phyloP scores from a whole-genome alignment of 2,888 invertebrate genomes.

The Odiellus spinosus region DNA sequence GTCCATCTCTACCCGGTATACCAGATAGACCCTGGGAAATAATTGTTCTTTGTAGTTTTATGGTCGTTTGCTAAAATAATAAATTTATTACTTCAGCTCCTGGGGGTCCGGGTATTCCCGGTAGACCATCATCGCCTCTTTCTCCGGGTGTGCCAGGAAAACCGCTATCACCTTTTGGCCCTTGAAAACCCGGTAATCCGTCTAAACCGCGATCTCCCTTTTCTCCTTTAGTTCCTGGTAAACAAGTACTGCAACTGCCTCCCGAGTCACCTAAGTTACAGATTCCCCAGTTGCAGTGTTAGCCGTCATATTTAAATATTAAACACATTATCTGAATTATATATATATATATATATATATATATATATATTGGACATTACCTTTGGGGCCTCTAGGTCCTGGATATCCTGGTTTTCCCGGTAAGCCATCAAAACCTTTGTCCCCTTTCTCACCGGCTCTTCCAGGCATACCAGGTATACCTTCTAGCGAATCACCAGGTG shows the following conservation, averaged over 20 bases:
- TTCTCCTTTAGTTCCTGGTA: slow-evolving; percentile 38
- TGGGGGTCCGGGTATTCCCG: slow-evolving; percentile 13
- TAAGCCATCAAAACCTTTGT: slow-evolving; percentile 56
- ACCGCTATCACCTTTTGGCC: slow-evolving; percentile 15
- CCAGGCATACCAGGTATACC: slow-evolving; percentile 45
- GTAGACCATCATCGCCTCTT: slow-evolving; percentile 19
- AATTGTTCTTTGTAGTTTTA: neutral
- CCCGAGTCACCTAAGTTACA: slow-evolving; percentile 14
- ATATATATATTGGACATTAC: neutral
- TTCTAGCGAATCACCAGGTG: slow-evolving; percentile 18
- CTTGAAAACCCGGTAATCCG: slow-evolving; percentile 15
- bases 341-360: neutral
- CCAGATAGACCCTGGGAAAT: slow-evolving; percentile 14
- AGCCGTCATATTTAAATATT: neutral
- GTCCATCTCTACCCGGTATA: slow-evolving; percentile 16
- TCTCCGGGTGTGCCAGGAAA: slow-evolving; percentile 11
- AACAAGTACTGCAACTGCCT: slow-evolving; percentile 18
- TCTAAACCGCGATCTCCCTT: slow-evolving; percentile 17
- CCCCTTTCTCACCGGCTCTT: slow-evolving; percentile 59
- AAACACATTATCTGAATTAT: neutral
- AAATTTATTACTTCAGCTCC: slow-evolving; percentile 14
- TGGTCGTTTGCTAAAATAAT: neutral
- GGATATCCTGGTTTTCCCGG: slow-evolving; percentile 42
- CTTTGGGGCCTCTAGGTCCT: neutral
- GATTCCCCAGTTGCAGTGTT: neutral